phyloP scores from a whole-genome alignment of 2,888 invertebrate genomes.

The Hyles lineata region DNA sequence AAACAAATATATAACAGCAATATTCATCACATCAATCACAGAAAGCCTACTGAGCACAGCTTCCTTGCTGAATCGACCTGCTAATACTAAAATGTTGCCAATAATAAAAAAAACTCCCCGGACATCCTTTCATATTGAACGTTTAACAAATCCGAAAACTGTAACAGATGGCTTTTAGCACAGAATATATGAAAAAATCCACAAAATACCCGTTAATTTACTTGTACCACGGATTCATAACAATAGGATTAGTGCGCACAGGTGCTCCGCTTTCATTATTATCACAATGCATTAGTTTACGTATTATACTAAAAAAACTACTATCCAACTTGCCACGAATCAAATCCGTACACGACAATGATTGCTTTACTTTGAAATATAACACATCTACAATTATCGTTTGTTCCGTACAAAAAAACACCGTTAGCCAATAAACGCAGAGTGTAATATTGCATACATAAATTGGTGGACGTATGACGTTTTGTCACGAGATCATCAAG shows the following conservation, averaged over 20 bases:
- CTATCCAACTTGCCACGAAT: slow-evolving; percentile 75
- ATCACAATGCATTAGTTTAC: slow-evolving; percentile 81
- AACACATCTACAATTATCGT: slow-evolving; percentile 72
- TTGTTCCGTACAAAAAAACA: slow-evolving; percentile 46
- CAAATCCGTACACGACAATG: slow-evolving; percentile 84
- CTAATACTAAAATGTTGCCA: background rate
- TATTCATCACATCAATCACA: too few relatives aligned
- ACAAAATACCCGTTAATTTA: slow-evolving; percentile 59
- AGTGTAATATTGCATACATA: slow-evolving; percentile 51
- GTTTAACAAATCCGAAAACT: background rate
- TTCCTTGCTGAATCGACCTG: too few relatives aligned
- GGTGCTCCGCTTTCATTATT: slow-evolving; percentile 79
- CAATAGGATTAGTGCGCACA: slow-evolving; percentile 75
- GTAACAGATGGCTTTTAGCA: slow-evolving; percentile 2
- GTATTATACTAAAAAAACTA: slow-evolving; percentile 68
- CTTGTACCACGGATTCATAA: slow-evolving; percentile 58
- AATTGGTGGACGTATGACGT: slow-evolving; percentile 58
- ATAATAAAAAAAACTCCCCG: background rate
- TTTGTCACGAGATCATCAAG: slow-evolving; percentile 61
- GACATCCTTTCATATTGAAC: background rate
- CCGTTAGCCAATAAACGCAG: slow-evolving; percentile 48
- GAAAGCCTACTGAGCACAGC: too few relatives aligned
- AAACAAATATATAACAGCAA: too few relatives aligned
- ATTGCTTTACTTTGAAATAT: slow-evolving; percentile 79
- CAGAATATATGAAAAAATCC: slow-evolving; percentile 29